These are phyloP conservation scores for Sphaerodactylus townsendi DNA, from an alignment of 2,113 vertebrate species.

Conservation along the genomic window DNA sequence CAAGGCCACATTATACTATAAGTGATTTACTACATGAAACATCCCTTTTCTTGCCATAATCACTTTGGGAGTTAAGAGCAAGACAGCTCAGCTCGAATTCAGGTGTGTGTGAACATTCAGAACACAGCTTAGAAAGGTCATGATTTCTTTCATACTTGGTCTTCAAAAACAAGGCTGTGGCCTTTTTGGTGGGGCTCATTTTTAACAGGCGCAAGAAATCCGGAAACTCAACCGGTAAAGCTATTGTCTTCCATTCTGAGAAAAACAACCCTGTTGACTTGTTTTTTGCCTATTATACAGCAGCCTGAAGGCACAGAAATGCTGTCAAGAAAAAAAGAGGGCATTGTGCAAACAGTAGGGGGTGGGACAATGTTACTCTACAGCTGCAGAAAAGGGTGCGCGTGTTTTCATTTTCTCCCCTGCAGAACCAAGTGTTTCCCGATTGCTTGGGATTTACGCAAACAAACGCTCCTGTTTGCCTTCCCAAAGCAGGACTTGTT, in stretches of 20 bases:
- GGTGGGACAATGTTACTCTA: no score
- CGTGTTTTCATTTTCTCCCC: no score
- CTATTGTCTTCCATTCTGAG: neutral
- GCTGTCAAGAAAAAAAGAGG: neutral
- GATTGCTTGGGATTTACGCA: no score
- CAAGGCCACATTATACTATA: no score
- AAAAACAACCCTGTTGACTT: no score
- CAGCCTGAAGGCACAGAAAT: neutral
- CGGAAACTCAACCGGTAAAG: neutral
- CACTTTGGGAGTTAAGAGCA: neutral
- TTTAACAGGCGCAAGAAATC: neutral
- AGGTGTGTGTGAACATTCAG: neutral
- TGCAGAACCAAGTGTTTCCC: no score
- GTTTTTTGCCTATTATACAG: neutral
- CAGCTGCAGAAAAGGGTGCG: no score
- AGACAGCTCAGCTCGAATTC: rapidly evolving
- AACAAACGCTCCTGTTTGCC: no score
- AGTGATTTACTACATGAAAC: neutral
- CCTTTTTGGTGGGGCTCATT: neutral
- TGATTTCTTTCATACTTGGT: neutral
- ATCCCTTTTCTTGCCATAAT: neutral
- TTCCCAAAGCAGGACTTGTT: no score
- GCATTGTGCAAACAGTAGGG: no score
- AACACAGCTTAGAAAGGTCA: neutral
- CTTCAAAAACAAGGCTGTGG: neutral